These are phyloP conservation scores for Phyllopteryx taeniolatus DNA, from an alignment of 2,113 vertebrate genomes.

Conservation along the genomic window DNA sequence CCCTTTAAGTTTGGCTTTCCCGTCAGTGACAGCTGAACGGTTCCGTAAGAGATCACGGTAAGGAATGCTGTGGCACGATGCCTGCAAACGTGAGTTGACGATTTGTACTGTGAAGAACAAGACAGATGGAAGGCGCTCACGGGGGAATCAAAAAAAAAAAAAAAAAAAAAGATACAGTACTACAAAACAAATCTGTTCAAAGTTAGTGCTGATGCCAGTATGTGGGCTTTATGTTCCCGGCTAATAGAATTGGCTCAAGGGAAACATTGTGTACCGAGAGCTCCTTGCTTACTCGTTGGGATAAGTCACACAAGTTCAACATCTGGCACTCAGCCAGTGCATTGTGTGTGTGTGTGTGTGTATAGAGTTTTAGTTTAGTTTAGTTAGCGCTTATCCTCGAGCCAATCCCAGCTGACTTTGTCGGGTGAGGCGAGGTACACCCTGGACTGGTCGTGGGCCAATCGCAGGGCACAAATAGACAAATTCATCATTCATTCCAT, in stretches of 20 bases:
- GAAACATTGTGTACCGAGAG: neutral
- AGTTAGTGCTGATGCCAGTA: neutral
- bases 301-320: neutral
- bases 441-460: too few species aligned
- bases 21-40: constrained; percentile 3
- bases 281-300: too few species aligned
- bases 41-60: constrained; percentile 2
- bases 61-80: neutral
- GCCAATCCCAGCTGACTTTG: too few species aligned
- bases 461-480: too few species aligned
- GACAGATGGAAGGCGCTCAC: neutral
- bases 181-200: neutral
- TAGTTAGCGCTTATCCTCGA: too few species aligned
- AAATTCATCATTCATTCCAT: too few species aligned
- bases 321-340: too few species aligned
- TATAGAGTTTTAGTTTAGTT: too few species aligned
- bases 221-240: neutral
- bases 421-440: too few species aligned
- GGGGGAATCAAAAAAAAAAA: neutral
- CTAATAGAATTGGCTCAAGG: neutral
- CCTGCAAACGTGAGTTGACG: constrained; percentile 5
- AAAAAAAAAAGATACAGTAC: neutral
- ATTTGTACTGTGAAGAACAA: neutral
- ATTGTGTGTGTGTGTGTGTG: too few species aligned
- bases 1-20: neutral